Base-by-base conservation (phyloP, 2,113 vertebrate species). In the Saguinus midas region DNA sequence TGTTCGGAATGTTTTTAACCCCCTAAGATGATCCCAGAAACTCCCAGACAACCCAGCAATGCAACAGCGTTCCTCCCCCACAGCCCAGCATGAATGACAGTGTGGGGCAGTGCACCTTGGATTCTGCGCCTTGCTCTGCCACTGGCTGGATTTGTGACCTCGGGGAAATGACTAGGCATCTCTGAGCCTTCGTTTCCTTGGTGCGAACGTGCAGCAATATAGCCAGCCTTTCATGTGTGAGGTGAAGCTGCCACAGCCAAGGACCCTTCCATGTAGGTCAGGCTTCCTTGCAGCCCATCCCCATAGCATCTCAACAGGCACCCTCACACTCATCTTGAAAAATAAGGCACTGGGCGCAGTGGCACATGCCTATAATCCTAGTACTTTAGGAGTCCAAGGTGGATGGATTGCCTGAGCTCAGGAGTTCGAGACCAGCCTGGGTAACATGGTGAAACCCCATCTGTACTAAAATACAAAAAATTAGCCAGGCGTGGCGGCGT, bases 241-340 rank as follows among this genome's bases (percentile, higher is more conserved):
- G 1, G 0, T 70, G 35, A 48, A 32, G 40, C 75, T 72, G 40
- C 2, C 0, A 2, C 0, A 45, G 14, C n/a, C 14, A 25, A 37
- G 27, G 43, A 23, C 11, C 43, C 78, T 68, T 80, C 50, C 57
- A 23, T 9, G 57, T 9, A 58, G 21, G 57, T 58, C 57, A 23
- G 57, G 20, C 21, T 58, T 23, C 57, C 57, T 23, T 58, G 21
- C 21, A 58, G 61, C 50, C n/a, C 1, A 32, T 73, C 37, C 20
- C 50, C 23, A 17, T 20, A 16, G 48, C 40, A 8, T n/a, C 21
- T 64, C 57, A 5, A 20, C 50, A n/a, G 80, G 17, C 2, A 0
- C 13, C 58, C 43, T 52, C 57, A 7, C 27, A 0, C 40, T 29
- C 1, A 1, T 52, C 81, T 8, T 3, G 50, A 50, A 72, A 61